phyloP scores from a whole-genome alignment of 2,797 vertebrate species.

The Melanotaenia maccullochi region DNA sequence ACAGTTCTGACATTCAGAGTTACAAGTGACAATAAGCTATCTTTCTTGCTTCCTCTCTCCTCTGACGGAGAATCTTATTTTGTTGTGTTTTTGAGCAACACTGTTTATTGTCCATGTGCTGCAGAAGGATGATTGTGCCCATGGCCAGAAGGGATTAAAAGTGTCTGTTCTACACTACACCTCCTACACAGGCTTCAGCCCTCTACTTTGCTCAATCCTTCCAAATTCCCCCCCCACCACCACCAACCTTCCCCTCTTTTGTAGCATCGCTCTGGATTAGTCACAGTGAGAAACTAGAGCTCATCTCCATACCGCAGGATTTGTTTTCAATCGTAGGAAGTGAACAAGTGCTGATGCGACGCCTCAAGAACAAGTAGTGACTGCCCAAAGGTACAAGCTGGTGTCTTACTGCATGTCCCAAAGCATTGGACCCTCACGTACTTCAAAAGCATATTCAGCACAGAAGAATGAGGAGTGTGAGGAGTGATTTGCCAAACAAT shows the following conservation, averaged over 20 bases:
- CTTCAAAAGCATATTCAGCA: constrained; percentile 7
- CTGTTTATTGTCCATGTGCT: constrained; percentile 38
- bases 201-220: constrained; percentile 60
- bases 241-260: constrained; percentile 33
- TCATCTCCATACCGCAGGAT: constrained; percentile 82
- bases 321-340: constrained; percentile 73
- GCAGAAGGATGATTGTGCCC: constrained; percentile 30
- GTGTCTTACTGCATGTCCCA: constrained; percentile 7
- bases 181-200: constrained; percentile 72
- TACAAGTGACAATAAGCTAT: neutral
- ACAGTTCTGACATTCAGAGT: neutral
- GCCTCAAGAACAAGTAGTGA: constrained; percentile 41
- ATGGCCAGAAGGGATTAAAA: constrained; percentile 66
- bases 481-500: constrained; percentile 11
- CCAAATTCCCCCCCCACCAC: constrained; percentile 42
- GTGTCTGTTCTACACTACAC: constrained; percentile 62
- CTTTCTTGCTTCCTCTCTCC: neutral
- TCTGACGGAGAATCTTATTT: neutral
- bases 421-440: neutral
- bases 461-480: constrained; percentile 1
- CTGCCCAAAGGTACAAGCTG: constrained; percentile 14
- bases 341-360: constrained; percentile 61
- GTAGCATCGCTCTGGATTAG: constrained; percentile 71
- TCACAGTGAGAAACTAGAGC: constrained; percentile 76
- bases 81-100: constrained; percentile 18